Conservation (phyloP, 1,140 invertebrate species). For the Araneus ventricosus region DNA sequence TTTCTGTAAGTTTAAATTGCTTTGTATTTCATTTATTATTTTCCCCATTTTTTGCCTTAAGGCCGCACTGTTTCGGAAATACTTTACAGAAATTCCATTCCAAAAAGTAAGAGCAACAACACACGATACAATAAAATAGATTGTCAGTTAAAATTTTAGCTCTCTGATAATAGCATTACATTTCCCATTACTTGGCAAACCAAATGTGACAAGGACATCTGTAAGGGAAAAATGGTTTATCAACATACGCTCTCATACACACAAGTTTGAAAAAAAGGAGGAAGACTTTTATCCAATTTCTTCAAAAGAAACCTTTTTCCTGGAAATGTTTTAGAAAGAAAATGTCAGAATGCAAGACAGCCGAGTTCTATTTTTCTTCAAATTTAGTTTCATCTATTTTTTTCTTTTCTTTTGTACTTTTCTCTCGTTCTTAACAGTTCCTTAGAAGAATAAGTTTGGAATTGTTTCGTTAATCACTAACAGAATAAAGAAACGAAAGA, state of each 20-base stretch:
- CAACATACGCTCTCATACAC: neutral
- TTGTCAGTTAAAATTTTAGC: conserved; percentile 17
- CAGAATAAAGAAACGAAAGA: neutral
- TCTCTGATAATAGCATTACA: conserved; percentile 8
- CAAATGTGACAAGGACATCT: conserved; percentile 18
- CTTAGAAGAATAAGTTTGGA: neutral
- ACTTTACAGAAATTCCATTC: neutral
- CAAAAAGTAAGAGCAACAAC: neutral
- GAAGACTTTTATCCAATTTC: neutral
- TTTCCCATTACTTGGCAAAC: conserved; percentile 21
- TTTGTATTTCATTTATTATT: too few relatives aligned
- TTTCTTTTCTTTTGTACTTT: neutral
- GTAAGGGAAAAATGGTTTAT: conserved; percentile 29
- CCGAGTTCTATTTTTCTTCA: neutral
- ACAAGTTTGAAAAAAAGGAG: neutral
- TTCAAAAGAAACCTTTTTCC: neutral
- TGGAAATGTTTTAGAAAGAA: neutral
- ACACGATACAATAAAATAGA: neutral
- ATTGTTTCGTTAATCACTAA: conserved; percentile 1
- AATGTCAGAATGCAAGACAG: conserved; percentile 22
- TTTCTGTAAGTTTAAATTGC: too few relatives aligned
- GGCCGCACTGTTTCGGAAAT: too few relatives aligned
- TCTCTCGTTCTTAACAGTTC: neutral
- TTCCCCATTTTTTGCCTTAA: too few relatives aligned
- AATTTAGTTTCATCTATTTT: neutral